Base-by-base conservation (phyloP, 2,888 invertebrate genomes). In the Drosophila mulleri region DNA sequence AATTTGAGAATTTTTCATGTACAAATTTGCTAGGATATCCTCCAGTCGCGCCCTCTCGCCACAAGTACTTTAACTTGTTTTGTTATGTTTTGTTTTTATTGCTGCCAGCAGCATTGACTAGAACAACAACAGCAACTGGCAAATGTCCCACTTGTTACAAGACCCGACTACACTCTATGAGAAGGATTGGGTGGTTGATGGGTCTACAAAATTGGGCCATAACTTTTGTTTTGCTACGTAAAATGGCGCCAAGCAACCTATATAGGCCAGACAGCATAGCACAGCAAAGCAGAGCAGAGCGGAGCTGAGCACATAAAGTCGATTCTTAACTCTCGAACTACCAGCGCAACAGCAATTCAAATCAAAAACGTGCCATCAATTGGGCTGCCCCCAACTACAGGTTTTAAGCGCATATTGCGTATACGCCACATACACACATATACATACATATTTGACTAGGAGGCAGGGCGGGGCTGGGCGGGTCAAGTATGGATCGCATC, bases 221-320 rank as follows among this genome's bases (percentile, higher is more conserved):
- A 85, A 85, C 89, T 85, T 85, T 85, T 85, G 84, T 85, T 85
- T 85, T 85, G 84, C 84, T 83, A 86, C 84, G 84, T 85, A 86
- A 85, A 85, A 85, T 85, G 84, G 84, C 84, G 84, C 84, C 84
- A 85, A 86, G 87, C 89, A 81, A 88, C 89, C 84, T 87, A 88
- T 86, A 88, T 84, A 86, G 89, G 89, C 88, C 88, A 84, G 84
- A 84, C 88, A 74, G 58, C 41, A 32, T 2, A 67, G 47, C 29
- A 8, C n/a, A 48, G 29, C 32, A 32, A n/a, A 67, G 29, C 48
- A 16, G 2, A 29, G 26, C 47, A 23, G 12, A 47, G 26, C 47
- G 3, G 16, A 32, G 42, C 69, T 39, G 12, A 54, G 69, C 60
- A 68, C 76, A 78, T 78, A 76, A 80, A 76, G 72, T 59, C 59